Percentiles rank a stretch among this genome's conserved stretches.
phyloP scores from a whole-genome alignment of 1,140 invertebrate species.

The Phymastichus coffea region DNA sequence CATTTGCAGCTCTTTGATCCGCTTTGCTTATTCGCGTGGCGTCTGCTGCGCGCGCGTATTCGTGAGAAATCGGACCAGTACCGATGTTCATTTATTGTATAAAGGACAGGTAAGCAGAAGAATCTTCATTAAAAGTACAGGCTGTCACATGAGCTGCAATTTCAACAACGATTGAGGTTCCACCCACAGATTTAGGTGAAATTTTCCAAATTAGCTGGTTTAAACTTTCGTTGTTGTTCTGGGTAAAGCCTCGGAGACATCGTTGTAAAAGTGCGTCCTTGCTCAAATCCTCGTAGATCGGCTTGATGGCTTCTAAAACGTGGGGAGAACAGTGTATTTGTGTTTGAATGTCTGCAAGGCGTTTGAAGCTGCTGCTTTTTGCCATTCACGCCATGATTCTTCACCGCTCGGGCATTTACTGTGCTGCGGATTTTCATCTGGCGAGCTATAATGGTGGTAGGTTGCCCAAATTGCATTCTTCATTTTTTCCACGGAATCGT shows the following conservation, averaged over 20 bases:
- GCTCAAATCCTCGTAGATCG: constrained; percentile 33
- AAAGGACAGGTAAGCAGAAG: not conserved
- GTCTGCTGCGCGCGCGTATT: constrained; percentile 23
- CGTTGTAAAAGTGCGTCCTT: constrained; percentile 26
- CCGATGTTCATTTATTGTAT: constrained; percentile 19
- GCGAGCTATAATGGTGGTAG: constrained; percentile 3
- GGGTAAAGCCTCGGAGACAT: constrained; percentile 27
- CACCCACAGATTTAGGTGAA: constrained; percentile 28
- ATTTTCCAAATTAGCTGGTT: constrained; percentile 33
- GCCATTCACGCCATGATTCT: constrained; percentile 36
- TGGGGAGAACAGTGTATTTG: constrained; percentile 11
- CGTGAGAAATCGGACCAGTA: constrained; percentile 19
- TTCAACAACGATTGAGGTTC: constrained; percentile 18
- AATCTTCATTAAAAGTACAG: constrained; percentile 26
- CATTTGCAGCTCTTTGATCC: constrained; percentile 1
- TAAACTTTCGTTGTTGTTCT: constrained; percentile 32
- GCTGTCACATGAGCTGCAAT: constrained; percentile 19
- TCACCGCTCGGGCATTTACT: constrained; percentile 11
- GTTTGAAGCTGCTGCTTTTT: constrained; percentile 17
- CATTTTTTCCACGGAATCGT: constrained; percentile 23
- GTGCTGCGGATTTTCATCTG: not conserved
- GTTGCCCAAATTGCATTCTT: constrained; percentile 21
- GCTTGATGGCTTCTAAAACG: constrained; percentile 29
- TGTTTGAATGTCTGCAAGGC: constrained; percentile 14
- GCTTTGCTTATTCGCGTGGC: constrained; percentile 18